Conservation (phyloP, 2,113 vertebrate genomes). For the Thalassarche chlororhynchos region DNA sequence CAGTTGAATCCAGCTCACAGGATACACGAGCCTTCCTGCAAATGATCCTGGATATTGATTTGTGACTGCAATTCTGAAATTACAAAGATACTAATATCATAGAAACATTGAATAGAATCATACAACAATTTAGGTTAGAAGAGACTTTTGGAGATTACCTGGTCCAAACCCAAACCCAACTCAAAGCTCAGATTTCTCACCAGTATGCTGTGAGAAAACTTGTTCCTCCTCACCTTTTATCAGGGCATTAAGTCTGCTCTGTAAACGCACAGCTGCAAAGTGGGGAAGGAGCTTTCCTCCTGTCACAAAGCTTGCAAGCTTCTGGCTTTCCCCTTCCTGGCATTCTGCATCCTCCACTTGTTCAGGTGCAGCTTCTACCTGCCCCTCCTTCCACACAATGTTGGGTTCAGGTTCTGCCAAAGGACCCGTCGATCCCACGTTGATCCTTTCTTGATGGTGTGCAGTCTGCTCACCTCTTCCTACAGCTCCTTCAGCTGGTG, state of each 20-base stretch:
- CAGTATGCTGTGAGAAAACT: background rate
- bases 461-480: background rate
- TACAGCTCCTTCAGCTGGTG: background rate
- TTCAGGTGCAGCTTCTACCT: background rate
- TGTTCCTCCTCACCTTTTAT: background rate
- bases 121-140: background rate
- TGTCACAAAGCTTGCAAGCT: background rate
- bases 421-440: rapidly evolving
- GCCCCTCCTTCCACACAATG: background rate
- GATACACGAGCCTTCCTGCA: background rate
- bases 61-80: background rate
- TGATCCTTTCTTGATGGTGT: background rate
- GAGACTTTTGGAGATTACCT: background rate
- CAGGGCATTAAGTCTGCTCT: background rate
- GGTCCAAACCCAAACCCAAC: background rate
- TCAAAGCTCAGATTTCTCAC: background rate
- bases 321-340: background rate
- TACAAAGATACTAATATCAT: background rate
- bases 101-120: background rate
- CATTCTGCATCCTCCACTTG: background rate
- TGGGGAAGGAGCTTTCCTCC: background rate
- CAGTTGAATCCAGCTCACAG: background rate
- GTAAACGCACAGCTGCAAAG: background rate
- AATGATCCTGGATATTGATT: background rate
- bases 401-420: background rate